Conservation (phyloP, 1,140 invertebrate genomes). For the Fopius arisanus region DNA sequence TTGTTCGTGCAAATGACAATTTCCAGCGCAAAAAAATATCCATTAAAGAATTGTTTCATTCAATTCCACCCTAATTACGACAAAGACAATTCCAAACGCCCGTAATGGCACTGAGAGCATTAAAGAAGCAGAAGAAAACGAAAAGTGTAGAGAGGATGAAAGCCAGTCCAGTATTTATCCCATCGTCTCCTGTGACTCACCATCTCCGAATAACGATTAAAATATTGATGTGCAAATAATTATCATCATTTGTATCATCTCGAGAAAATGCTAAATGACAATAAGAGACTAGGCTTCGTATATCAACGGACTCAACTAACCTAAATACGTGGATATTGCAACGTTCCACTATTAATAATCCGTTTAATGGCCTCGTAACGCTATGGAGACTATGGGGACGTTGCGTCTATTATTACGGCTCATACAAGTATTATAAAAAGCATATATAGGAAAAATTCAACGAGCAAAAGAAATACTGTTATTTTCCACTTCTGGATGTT, state of each 20-base stretch:
- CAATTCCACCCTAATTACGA: too few species aligned
- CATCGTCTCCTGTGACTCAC: too few species aligned
- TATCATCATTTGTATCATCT: not conserved
- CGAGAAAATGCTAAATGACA: not conserved
- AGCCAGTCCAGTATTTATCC: too few species aligned
- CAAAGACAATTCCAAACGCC: too few species aligned
- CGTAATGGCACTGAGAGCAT: too few species aligned
- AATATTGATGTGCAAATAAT: too few species aligned
- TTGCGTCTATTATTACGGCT: not conserved
- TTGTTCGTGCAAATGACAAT: too few species aligned
- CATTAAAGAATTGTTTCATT: too few species aligned
- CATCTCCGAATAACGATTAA: too few species aligned
- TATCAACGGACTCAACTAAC: constrained; percentile 14
- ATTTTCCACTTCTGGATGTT: not conserved
- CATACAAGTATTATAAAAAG: not conserved
- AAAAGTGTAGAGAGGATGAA: too few species aligned
- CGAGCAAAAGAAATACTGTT: not conserved
- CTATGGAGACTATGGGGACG: constrained; percentile 7
- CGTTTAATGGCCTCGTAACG: constrained; percentile 30
- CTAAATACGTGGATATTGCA: constrained; percentile 29
- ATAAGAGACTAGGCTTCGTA: not conserved
- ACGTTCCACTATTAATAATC: constrained; percentile 32
- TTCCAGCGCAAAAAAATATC: too few species aligned
- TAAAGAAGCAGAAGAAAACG: too few species aligned
- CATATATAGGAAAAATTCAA: not conserved